A percentile compares a stretch with the other conserved stretches of the same genome.
Conservation (phyloP, 1,140 invertebrate genomes). For the Conus ventricosus region DNA sequence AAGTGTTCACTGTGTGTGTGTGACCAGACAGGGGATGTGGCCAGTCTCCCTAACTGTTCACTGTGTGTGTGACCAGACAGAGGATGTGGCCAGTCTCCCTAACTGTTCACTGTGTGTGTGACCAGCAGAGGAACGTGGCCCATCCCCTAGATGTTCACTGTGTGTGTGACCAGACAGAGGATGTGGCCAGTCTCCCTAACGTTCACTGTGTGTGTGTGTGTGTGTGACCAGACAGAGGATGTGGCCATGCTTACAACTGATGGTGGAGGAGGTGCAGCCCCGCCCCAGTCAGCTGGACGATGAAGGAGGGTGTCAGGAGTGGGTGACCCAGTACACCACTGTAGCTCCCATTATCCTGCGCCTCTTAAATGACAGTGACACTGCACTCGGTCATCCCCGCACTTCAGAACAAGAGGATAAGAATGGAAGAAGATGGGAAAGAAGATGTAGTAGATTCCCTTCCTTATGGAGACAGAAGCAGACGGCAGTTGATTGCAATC, state of each 20-base stretch:
- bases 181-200: no score
- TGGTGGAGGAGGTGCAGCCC: conserved; percentile 36
- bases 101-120: no score
- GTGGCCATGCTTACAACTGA: conserved; percentile 22
- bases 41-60: no score
- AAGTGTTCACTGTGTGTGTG: no score
- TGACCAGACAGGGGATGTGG: no score
- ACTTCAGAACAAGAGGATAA: no score
- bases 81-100: no score
- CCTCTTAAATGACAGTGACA: conserved; percentile 1
- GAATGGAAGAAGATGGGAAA: neutral
- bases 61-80: no score
- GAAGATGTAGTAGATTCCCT: neutral
- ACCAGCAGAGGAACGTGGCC: no score
- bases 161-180: no score
- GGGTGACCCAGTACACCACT: conserved; percentile 9
- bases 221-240: conserved; percentile 39
- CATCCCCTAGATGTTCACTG: no score
- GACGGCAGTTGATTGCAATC: conserved; percentile 2
- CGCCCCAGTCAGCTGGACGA: neutral
- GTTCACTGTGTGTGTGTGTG: no score
- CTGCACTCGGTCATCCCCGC: neutral
- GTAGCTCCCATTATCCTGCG: conserved; percentile 25
- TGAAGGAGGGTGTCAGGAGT: conserved; percentile 23
- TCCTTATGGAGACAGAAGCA: conserved; percentile 27